Evolutionary conservation across 92 coral and sea anemone genomes (phyloP).

Genomic region (Muricea muricata): DNA sequence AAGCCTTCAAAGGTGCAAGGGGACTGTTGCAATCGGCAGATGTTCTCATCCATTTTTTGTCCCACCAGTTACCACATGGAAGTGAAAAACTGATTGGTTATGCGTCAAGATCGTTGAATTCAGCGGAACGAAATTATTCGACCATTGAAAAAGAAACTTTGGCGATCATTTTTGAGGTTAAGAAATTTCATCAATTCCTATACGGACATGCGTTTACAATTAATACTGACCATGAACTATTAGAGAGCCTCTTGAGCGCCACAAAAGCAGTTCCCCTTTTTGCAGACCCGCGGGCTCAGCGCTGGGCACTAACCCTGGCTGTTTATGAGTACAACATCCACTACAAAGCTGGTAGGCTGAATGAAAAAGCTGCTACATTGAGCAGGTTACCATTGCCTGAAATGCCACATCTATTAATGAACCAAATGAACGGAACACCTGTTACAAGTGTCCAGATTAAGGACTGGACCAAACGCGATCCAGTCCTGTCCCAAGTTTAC

Average conservation of each 20-base stretch:
- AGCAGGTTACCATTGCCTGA: conserved; percentile 69
- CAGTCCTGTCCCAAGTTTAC: too few species aligned
- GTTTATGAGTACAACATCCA: conserved; percentile 61
- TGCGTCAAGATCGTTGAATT: conserved; percentile 54
- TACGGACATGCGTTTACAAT: conserved; percentile 42
- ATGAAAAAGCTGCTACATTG: conserved; percentile 68
- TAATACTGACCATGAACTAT: conserved; percentile 46
- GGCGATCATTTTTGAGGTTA: conserved; percentile 36
- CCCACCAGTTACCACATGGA: neutral
- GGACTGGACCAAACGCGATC: too few species aligned
- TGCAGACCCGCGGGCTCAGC: conserved; percentile 65
- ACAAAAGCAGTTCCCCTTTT: conserved; percentile 55
- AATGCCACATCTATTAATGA: too few species aligned
- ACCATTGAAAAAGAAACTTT: conserved; percentile 50
- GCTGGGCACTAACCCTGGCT: conserved; percentile 70
- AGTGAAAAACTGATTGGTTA: conserved; percentile 21
- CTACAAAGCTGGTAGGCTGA: conserved; percentile 56
- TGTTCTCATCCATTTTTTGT: conserved; percentile 48
- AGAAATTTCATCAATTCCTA: conserved; percentile 24
- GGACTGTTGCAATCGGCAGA: conserved; percentile 54
- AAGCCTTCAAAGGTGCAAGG: conserved; percentile 49
- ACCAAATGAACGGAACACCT: too few species aligned
- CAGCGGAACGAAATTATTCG: conserved; percentile 47
- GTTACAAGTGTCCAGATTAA: too few species aligned
- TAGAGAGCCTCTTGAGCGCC: conserved; percentile 57